Base-by-base conservation (phyloP, 2,888 invertebrate species). In the Acanthosepion lycidas region DNA sequence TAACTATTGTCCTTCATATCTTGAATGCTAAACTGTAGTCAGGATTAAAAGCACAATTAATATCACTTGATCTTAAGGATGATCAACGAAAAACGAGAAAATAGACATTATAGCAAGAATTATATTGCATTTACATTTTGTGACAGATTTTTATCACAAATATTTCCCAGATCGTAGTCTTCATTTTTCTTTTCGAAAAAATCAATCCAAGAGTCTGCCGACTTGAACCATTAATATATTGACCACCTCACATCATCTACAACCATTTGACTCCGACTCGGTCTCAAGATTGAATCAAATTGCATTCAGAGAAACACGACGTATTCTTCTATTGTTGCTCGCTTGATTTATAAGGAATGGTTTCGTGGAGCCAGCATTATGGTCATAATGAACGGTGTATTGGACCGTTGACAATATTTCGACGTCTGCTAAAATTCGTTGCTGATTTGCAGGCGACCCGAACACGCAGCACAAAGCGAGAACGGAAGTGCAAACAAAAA, bases 391-490 rank as follows among this genome's bases (percentile, higher is more conserved):
- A 78, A 33, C n/a, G 78, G 33, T 33, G 78, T 33, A 78, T 78
- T 78, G 78, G 33, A 78, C 78, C 78, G 78, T 78, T 78, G 78
- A 78, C 78, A 78, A 78, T 78, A 78, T 78, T 78, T 78, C 33
- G 78, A 78, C 78, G 78, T 78, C n/a, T n/a, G 78, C n/a, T 78
- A 78, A 78, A 78, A 78, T 78, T 78, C 78, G n/a, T 78, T 33
- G 78, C 78, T 78, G 78, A 78, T 78, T 78, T 78, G 78, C 78
- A 78, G 78, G 78, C n/a, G 78, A 78, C 78, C 78, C n/a, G 78
- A 78, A 78, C 78, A 78, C 78, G 33, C 15, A 33, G 33, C 78
- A 78, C 78, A 78, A 78, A 78, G 78, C 78, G n/a, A 9, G 78
- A 78, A 78, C 78, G 78, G 78, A 78, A 78, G 78, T 33, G 78